Base-by-base conservation (phyloP, 2,888 invertebrate species). In the Dexiosoma caninum region DNA sequence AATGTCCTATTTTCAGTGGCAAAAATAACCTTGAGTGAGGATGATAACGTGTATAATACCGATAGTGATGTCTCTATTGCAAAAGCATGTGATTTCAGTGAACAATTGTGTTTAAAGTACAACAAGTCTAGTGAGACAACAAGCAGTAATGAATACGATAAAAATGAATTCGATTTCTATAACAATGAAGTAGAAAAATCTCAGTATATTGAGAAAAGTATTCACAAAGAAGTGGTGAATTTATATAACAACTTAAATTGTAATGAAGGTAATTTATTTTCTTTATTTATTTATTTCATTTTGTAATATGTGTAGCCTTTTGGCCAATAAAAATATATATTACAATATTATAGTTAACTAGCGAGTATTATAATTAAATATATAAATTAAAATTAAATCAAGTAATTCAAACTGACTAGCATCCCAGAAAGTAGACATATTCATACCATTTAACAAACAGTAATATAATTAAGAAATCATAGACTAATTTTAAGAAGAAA, bases 1-100 rank as follows among this genome's bases (percentile, higher is more conserved):
- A 80, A 76, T 46, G 16, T 76, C 69, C 51, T 76, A 9, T 76
- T 80, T 71, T 76, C 80, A 7, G 64, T 80, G 9, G 16, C 30
- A 10, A 80, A 53, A 14, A 46, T 76, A 60, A 37, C 66, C n/a
- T 71, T 62, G 21, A 75, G 49, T 35, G 77, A 72, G 9, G 78
- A 81, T 35, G 80, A 57, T 37, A 37, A 49, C 32, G 0, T 71
- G 4, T 80, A 42, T 55, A 46, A 9, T 9, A 75, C 40, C 16
- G 71, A 71, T 51, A 80, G 75, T 35, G 74, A 75, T 59, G 51
- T 44, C 6, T 44, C 27, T n/a, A 74, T 49, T 23, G 51, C 49
- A 4, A 80, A 66, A 46, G 70, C 75, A 12, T 30, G 2, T 27
- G 42, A 71, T 42, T 44, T n/a, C 21, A n/a, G 12, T 32, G 30